A percentile compares a stretch with the other conserved stretches of the same genome.
Conservation (phyloP, 1,140 invertebrate species). For the Eupristina koningsbergeri region DNA sequence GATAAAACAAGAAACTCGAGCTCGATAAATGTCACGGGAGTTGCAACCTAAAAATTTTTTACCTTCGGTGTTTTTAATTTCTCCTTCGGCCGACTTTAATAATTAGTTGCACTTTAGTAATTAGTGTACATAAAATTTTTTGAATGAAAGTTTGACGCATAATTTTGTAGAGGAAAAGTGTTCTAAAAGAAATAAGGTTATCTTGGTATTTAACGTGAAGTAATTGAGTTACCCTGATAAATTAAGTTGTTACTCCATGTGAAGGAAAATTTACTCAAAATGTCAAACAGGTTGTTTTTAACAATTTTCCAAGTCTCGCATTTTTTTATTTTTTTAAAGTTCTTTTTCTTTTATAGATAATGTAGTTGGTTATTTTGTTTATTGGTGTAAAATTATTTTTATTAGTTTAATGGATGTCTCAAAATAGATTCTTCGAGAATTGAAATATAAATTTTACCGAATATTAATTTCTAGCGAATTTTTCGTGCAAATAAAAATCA, state of each 20-base stretch:
- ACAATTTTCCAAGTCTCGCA: neutral
- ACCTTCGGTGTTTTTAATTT: neutral
- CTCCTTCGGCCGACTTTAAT: neutral
- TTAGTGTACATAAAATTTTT: constrained; percentile 25
- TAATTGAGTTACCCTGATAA: constrained; percentile 24
- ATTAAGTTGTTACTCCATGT: constrained; percentile 29
- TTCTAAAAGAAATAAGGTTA: constrained; percentile 32
- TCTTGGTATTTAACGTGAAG: constrained; percentile 10
- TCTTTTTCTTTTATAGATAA: neutral
- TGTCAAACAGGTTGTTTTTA: constrained; percentile 23
- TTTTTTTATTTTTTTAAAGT: neutral
- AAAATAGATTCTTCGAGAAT: neutral
- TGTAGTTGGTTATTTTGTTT: neutral
- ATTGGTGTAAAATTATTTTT: neutral
- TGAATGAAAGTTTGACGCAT: constrained; percentile 17
- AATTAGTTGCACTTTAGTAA: constrained; percentile 15
- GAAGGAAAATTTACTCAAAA: constrained; percentile 23
- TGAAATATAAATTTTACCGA: neutral
- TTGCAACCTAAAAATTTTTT: neutral
- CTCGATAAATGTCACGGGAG: neutral
- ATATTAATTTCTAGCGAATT: neutral
- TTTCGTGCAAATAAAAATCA: neutral
- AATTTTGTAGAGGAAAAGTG: constrained; percentile 17
- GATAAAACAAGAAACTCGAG: neutral
- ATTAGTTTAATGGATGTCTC: neutral